phyloP scores from a whole-genome alignment of 2,888 invertebrate genomes.

The Anticlea derivata region DNA sequence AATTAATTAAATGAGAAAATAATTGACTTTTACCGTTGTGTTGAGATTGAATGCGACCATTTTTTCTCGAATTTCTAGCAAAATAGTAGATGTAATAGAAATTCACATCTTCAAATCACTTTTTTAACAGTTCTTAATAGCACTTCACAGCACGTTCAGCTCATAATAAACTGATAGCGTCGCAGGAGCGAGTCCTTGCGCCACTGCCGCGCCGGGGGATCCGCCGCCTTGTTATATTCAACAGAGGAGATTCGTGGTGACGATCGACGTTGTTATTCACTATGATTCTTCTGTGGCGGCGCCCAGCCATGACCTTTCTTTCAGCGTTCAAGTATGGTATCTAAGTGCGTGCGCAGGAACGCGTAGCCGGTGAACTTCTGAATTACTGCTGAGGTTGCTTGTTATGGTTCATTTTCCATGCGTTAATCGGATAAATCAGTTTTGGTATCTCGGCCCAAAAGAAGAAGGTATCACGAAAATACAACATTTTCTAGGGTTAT shows the following conservation, averaged over 20 bases:
- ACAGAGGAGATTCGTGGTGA: conserved; percentile 26
- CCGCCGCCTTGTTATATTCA: conserved; percentile 31
- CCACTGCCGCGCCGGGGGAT: conserved; percentile 33
- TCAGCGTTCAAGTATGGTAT: conserved; percentile 9
- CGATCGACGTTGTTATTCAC: neutral
- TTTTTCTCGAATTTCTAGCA: neutral
- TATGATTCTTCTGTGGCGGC: neutral
- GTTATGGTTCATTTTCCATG: conserved; percentile 4
- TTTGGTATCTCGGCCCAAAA: no score
- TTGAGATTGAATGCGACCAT: neutral
- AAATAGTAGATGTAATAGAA: neutral
- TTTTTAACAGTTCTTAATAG: conserved; percentile 4
- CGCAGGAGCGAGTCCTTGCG: conserved; percentile 32
- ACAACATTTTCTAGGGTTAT: neutral
- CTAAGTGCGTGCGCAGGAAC: conserved; percentile 13
- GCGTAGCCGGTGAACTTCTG: conserved; percentile 18
- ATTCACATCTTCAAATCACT: conserved; percentile 25
- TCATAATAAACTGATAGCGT: conserved; percentile 18
- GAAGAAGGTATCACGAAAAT: neutral
- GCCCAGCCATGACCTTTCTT: conserved; percentile 27
- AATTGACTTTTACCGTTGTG: neutral
- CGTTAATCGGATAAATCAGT: neutral
- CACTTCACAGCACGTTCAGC: conserved; percentile 22
- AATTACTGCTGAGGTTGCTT: conserved; percentile 1
- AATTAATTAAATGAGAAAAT: neutral